phyloP scores from a whole-genome alignment of 2,888 invertebrate species.

The Xestia sexstrigata region DNA sequence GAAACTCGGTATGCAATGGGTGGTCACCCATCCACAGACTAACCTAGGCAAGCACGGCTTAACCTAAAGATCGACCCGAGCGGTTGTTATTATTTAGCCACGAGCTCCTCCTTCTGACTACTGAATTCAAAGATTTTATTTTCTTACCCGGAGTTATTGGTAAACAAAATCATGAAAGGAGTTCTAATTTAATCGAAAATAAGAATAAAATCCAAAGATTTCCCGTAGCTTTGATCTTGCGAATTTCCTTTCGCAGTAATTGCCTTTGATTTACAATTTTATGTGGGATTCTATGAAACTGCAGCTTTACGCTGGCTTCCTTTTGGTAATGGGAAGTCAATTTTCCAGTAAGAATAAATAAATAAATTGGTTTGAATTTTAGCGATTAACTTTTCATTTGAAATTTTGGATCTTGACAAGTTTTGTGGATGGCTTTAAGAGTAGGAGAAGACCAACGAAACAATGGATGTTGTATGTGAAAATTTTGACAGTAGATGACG shows the following conservation, averaged over 20 bases:
- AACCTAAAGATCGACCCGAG: no score
- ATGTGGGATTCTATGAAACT: slow-evolving; percentile 1
- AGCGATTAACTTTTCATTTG: background rate
- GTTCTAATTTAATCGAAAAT: slow-evolving; percentile 22
- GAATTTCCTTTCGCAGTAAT: slow-evolving; percentile 36
- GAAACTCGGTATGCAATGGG: no score
- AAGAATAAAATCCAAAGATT: slow-evolving; percentile 27
- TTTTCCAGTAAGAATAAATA: slow-evolving; percentile 6
- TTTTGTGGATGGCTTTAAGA: background rate
- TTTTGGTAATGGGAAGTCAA: slow-evolving; percentile 15
- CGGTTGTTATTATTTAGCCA: no score
- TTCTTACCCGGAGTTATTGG: background rate
- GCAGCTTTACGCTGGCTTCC: slow-evolving; percentile 16
- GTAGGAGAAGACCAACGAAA: background rate
- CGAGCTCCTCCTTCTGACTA: no score
- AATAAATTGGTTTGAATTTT: background rate
- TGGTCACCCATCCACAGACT: no score
- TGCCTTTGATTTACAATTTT: slow-evolving; percentile 25
- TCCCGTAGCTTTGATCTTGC: slow-evolving; percentile 43
- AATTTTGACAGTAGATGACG: background rate
- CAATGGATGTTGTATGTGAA: background rate
- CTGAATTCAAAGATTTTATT: background rate
- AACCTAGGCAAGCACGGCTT: no score
- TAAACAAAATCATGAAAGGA: slow-evolving; percentile 12
- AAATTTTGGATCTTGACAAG: background rate